Evolutionary conservation across 2,888 invertebrate genomes (phyloP).

Genomic region (Steinernema hermaphroditum): DNA sequence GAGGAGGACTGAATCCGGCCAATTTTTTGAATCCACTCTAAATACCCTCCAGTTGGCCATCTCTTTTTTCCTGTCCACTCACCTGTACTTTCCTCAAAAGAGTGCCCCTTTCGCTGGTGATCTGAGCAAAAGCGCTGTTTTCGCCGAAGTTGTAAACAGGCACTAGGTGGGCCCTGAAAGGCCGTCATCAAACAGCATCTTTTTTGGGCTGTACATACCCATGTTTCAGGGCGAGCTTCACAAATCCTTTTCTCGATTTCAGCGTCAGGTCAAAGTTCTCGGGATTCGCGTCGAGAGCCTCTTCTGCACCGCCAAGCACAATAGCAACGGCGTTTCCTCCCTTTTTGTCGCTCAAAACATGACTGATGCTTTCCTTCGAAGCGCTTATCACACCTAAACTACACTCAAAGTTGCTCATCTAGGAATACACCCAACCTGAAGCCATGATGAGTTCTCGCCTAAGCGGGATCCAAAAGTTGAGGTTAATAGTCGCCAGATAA

Average conservation of each 20-base stretch:
- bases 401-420: background rate
- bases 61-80: too few relatives aligned
- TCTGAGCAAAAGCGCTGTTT: constrained; percentile 48
- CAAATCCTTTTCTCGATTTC: constrained; percentile 38
- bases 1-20: constrained; percentile 67
- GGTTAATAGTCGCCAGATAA: constrained; percentile 73
- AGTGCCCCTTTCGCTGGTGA: background rate
- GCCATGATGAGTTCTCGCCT: constrained; percentile 73
- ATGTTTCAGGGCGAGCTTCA: constrained; percentile 36
- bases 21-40: constrained; percentile 57
- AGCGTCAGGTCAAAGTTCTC: constrained; percentile 50
- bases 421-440: constrained; percentile 63
- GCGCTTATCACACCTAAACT: background rate
- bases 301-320: constrained; percentile 85
- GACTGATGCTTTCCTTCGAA: background rate
- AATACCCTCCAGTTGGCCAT: too few relatives aligned
- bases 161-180: constrained; percentile 65
- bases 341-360: background rate
- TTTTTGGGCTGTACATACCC: constrained; percentile 29
- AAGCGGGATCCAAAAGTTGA: constrained; percentile 76
- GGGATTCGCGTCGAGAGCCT: constrained; percentile 81
- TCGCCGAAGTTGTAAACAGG: constrained; percentile 69
- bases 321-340: constrained; percentile 75
- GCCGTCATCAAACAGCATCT: background rate
- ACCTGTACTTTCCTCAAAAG: constrained; percentile 48